These are phyloP conservation scores for Pimephales promelas DNA, from an alignment of 2,113 vertebrate genomes.

Conservation along the genomic window DNA sequence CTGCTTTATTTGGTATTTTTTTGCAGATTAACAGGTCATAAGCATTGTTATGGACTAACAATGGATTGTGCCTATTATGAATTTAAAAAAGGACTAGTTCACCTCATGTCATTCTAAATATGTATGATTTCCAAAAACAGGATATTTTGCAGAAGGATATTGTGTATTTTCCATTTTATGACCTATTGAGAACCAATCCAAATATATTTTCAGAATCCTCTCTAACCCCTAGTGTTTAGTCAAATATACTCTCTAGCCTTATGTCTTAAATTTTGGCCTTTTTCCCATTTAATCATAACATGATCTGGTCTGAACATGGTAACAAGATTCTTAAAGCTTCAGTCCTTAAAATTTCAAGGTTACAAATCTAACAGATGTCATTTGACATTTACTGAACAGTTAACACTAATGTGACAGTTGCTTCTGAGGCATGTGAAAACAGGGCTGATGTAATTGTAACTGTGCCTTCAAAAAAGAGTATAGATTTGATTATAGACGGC, in stretches of 20 bases:
- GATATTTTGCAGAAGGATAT: not conserved
- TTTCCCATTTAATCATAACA: not conserved
- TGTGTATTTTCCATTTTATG: not conserved
- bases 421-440: slow-evolving; percentile 13
- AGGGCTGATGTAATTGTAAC: not conserved
- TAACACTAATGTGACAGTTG: not conserved
- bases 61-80: not conserved
- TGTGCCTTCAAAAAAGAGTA: not conserved
- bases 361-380: not conserved
- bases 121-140: not conserved
- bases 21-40: not conserved
- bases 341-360: not conserved
- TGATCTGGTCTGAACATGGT: not conserved
- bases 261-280: not conserved
- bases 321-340: not conserved
- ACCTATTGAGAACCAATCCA: not conserved
- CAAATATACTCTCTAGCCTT: not conserved
- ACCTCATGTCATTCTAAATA: not conserved
- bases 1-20: not conserved
- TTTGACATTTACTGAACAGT: not conserved
- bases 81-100: not conserved
- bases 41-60: not conserved
- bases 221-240: not conserved
- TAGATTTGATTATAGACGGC: not conserved
- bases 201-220: not conserved